phyloP scores from a whole-genome alignment of 2,888 invertebrate species.

The Cryptocheilus praepositus region DNA sequence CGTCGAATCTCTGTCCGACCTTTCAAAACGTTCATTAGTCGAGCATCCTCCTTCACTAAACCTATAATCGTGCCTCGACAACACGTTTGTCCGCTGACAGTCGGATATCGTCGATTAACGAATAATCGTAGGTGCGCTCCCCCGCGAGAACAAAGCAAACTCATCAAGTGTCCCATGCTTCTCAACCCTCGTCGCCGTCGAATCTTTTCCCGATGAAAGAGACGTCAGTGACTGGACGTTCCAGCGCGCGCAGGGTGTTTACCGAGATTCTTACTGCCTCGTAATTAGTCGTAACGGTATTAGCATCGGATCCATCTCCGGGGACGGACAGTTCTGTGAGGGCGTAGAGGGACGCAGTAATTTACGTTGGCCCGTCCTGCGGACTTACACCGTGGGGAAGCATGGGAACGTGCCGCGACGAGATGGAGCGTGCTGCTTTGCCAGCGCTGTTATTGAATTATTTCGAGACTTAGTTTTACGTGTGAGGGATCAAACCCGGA shows the following conservation, averaged over 20 bases:
- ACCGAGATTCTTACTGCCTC: constrained; percentile 16
- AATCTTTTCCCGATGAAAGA: constrained; percentile 13
- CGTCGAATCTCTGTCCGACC: too few species aligned
- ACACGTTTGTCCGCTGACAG: too few species aligned
- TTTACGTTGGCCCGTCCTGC: constrained; percentile 28
- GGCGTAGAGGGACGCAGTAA: constrained; percentile 36
- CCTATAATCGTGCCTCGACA: too few species aligned
- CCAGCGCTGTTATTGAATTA: constrained; percentile 68
- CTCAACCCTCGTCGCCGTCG: too few species aligned
- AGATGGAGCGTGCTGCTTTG: constrained; percentile 46
- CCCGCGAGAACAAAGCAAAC: too few species aligned
- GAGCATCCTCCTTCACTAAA: too few species aligned
- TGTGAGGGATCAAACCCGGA: constrained; percentile 58
- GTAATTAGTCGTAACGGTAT: constrained; percentile 64
- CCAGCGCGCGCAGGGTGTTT: constrained; percentile 25
- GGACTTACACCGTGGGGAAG: constrained; percentile 34
- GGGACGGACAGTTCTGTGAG: constrained; percentile 37
- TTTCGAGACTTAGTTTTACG: constrained; percentile 66
- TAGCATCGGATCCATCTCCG: constrained; percentile 62
- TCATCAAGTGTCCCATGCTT: too few species aligned
- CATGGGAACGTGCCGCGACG: constrained; percentile 23
- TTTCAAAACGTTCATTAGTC: too few species aligned
- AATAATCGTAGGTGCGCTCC: too few species aligned
- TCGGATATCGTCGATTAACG: too few species aligned
- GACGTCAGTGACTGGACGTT: constrained; percentile 22